Evolutionary conservation across 2,113 vertebrate genomes (phyloP).

Genomic region (Bungarus multicinctus): DNA sequence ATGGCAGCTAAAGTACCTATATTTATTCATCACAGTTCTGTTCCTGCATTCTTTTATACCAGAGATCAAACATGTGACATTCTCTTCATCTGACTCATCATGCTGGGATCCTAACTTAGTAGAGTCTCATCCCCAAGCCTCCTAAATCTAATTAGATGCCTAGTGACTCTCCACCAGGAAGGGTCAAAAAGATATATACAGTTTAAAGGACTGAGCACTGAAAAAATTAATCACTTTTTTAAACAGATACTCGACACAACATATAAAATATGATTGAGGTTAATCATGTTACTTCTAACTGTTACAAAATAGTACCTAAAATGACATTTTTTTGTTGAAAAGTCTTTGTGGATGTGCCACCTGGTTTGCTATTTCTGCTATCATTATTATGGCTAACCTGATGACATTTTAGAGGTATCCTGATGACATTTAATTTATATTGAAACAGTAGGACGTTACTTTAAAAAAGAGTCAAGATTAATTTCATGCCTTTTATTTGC

Average conservation of each 20-base stretch:
- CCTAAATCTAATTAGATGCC: not conserved
- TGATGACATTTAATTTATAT: not conserved
- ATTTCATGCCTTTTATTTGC: conserved; percentile 8
- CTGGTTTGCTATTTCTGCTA: not conserved
- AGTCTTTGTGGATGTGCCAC: conserved; percentile 17
- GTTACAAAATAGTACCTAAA: conserved; percentile 1
- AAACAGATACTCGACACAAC: not conserved
- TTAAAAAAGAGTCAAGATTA: not conserved
- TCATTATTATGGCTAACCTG: not conserved
- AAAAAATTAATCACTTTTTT: conserved; percentile 10
- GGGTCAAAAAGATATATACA: not conserved
- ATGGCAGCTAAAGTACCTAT: not conserved
- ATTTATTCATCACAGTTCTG: not conserved
- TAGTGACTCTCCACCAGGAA: not conserved
- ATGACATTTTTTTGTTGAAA: not conserved
- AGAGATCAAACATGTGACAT: not conserved
- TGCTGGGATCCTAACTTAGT: not conserved
- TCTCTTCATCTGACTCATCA: not conserved
- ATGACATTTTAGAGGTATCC: conserved; percentile 7
- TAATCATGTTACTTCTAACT: not conserved
- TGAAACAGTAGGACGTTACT: not conserved
- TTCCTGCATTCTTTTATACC: not conserved
- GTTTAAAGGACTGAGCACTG: not conserved
- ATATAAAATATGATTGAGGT: not conserved
- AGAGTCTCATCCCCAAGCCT: not conserved